phyloP scores from a whole-genome alignment of 2,113 vertebrate genomes.

The Sorex araneus region DNA sequence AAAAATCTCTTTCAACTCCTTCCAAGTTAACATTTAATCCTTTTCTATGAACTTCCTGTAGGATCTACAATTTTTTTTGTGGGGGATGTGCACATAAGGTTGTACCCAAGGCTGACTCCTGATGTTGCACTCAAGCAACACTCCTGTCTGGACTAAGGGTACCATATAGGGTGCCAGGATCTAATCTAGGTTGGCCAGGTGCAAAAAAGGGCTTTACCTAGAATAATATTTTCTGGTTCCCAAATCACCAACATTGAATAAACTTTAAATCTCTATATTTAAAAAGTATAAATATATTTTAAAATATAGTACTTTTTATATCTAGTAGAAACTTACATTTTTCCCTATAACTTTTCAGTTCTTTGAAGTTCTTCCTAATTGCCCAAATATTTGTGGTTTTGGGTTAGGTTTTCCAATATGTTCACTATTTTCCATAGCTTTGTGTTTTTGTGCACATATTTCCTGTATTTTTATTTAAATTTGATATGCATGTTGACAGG shows the following conservation, averaged over 20 bases:
- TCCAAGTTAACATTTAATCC: not conserved
- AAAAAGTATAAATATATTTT: too few relatives aligned
- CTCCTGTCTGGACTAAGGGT: too few relatives aligned
- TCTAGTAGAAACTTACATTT: not conserved
- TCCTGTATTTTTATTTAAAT: not conserved
- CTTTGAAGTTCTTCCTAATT: not conserved
- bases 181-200: not conserved
- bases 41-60: not conserved
- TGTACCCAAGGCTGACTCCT: too few relatives aligned
- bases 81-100: not conserved
- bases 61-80: not conserved
- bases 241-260: too few relatives aligned
- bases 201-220: too few relatives aligned
- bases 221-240: too few relatives aligned
- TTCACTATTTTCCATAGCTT: constrained; percentile 10
- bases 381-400: not conserved
- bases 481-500: not conserved
- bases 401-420: not conserved
- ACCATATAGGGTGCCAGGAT: too few relatives aligned
- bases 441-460: not conserved
- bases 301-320: not conserved
- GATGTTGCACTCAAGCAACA: too few relatives aligned
- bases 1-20: not conserved
- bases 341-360: not conserved
- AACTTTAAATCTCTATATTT: too few relatives aligned